Conservation (phyloP, 1,140 invertebrate genomes). For the Caenorhabditis briggsae region DNA sequence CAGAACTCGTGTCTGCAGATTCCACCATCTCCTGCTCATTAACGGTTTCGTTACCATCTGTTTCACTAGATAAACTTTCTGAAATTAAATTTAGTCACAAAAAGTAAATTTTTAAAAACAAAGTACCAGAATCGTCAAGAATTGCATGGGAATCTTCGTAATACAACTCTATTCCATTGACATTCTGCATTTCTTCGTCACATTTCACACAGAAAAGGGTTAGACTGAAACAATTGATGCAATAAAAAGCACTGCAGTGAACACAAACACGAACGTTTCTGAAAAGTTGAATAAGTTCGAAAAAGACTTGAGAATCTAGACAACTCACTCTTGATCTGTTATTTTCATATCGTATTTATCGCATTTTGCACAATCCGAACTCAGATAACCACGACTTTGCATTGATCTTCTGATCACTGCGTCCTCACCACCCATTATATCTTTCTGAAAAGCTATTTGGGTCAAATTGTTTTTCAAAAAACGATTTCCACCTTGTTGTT, state of each 20-base stretch:
- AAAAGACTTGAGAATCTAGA: not conserved
- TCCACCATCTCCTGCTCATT: not conserved
- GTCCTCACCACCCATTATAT: slow-evolving; percentile 25
- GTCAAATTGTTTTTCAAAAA: no score
- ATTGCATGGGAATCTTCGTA: slow-evolving; percentile 7
- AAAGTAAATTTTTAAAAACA: no score
- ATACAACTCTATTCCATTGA: slow-evolving; percentile 37
- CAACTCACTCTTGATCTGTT: slow-evolving; percentile 48
- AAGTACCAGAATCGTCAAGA: slow-evolving; percentile 19
- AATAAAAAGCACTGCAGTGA: slow-evolving; percentile 56
- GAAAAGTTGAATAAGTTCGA: not conserved
- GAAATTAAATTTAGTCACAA: not conserved
- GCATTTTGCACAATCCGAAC: slow-evolving; percentile 46
- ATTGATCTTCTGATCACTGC: slow-evolving; percentile 38
- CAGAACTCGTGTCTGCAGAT: not conserved
- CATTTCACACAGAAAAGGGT: slow-evolving; percentile 47
- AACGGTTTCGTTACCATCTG: not conserved
- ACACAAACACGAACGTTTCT: slow-evolving; percentile 59
- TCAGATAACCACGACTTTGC: slow-evolving; percentile 48
- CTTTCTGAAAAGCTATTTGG: no score
- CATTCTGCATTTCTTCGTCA: slow-evolving; percentile 52
- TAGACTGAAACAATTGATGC: slow-evolving; percentile 56
- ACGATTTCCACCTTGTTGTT: not conserved
- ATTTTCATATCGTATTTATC: slow-evolving; percentile 47
- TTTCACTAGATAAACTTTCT: slow-evolving; percentile 15